Base-by-base conservation (phyloP, 1,140 invertebrate species). In the Lamellibrachia luymesi region DNA sequence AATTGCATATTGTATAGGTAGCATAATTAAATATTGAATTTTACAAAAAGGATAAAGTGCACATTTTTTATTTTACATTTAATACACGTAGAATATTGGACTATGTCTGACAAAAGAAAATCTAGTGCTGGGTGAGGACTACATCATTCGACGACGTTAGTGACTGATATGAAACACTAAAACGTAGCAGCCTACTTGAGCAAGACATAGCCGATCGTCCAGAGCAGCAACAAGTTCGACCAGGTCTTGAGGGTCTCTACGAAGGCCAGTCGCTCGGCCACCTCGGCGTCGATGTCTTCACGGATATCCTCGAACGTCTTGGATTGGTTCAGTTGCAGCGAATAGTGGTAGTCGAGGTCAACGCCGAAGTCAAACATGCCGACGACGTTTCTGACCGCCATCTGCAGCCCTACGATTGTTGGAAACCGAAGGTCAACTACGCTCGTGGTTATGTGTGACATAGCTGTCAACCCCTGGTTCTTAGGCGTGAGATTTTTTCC, bases 251-350 rank as follows among this genome's bases (percentile, higher is more conserved):
- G 38, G 90, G 95, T 94, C 91, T 95, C 94, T 2, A 95, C 51
- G 52, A 95, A 90, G 22, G 92, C 93, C 22, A 96, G 93, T 1
- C 94, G 2, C 1, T 51, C 49, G 1, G 93, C 91, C 4, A 95
- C 90, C 27, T 94, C 93, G 5, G 93, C 92, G 10, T 94, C 94
- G 52, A 96, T 94, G 90, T 96, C 95, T 1, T 93, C 92, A 92
- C 93, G 95, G 89, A 93, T 93, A 17, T 95, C 93, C 51, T 93
- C 93, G 91, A 95, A 95, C 7, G 95, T 94, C 64, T 95, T 95
- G 13, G 95, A 95, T 93, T 96, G 95, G 49, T 94, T 94, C 80
- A 96, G 92, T 8, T 94, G 96, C 92, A 95, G 95, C 91, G 95
- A 94, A 92, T 95, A 96, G 13, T 94, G 94, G 94, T 96, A 95